Conservation (phyloP, 2,888 invertebrate genomes). For the Tetrapedia diversipes region DNA sequence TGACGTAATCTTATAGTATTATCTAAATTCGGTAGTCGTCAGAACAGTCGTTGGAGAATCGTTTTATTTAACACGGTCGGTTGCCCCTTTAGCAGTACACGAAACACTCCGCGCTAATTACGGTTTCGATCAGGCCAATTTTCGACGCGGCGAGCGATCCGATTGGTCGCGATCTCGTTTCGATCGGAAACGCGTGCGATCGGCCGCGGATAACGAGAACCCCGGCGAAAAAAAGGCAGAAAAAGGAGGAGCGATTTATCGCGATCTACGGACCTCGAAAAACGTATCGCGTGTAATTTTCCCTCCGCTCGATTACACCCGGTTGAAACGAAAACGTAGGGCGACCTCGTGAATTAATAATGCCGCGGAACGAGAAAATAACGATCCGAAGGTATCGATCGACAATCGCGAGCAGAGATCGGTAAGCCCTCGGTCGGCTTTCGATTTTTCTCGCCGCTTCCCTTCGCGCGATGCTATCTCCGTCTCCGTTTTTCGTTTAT, state of each 20-base stretch:
- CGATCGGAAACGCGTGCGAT: constrained; percentile 25
- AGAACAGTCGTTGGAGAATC: not conserved
- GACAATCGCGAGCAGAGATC: constrained; percentile 62
- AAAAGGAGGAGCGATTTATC: constrained; percentile 1
- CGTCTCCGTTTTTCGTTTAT: too few relatives aligned
- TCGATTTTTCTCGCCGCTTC: constrained; percentile 29
- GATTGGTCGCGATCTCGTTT: constrained; percentile 26
- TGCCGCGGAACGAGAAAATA: constrained; percentile 68
- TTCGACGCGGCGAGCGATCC: constrained; percentile 21
- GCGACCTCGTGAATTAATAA: constrained; percentile 54
- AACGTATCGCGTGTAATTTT: constrained; percentile 34
- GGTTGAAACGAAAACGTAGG: constrained; percentile 16
- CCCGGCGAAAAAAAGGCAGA: not conserved
- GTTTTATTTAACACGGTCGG: not conserved
- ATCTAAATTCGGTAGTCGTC: too few relatives aligned
- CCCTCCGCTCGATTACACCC: constrained; percentile 23
- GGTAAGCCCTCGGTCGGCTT: constrained; percentile 10
- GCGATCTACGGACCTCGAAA: constrained; percentile 6
- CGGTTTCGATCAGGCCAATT: constrained; percentile 38
- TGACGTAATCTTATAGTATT: too few relatives aligned
- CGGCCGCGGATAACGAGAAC: constrained; percentile 26
- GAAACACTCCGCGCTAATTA: constrained; percentile 30
- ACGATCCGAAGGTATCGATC: constrained; percentile 36
- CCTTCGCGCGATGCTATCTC: constrained; percentile 12
- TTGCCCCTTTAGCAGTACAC: constrained; percentile 1